phyloP scores from a whole-genome alignment of 1,140 invertebrate species.

The Lanistes nyassanus region DNA sequence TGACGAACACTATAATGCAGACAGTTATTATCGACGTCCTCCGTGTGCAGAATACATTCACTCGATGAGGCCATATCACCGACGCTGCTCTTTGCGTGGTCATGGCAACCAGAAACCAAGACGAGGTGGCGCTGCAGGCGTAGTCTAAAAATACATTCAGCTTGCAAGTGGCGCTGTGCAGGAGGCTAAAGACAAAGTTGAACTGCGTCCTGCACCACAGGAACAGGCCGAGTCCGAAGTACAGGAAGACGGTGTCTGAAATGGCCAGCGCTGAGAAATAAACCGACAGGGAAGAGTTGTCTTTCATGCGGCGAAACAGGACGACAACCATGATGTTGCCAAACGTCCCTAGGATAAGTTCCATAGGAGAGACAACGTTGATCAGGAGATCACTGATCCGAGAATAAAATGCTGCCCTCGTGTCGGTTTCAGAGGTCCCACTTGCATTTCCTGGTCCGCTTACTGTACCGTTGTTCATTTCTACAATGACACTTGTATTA shows the following conservation, averaged over 20 bases:
- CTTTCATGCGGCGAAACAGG: slow-evolving; percentile 31
- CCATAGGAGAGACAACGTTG: background rate
- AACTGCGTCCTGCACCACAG: slow-evolving; percentile 32
- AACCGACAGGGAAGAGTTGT: slow-evolving; percentile 32
- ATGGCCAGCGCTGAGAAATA: slow-evolving; percentile 44
- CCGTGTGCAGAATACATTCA: slow-evolving; percentile 16
- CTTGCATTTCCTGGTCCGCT: too few species aligned
- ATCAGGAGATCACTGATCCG: too few species aligned
- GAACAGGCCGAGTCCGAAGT: slow-evolving; percentile 30
- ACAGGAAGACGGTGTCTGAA: slow-evolving; percentile 39
- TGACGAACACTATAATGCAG: slow-evolving; percentile 5
- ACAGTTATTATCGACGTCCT: slow-evolving; percentile 13
- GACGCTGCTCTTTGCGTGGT: slow-evolving; percentile 33
- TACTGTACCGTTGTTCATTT: too few species aligned
- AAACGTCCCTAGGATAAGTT: slow-evolving; percentile 31
- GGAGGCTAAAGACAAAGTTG: slow-evolving; percentile 20
- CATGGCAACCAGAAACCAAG: slow-evolving; percentile 39
- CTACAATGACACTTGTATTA: too few species aligned
- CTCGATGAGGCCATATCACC: slow-evolving; percentile 27
- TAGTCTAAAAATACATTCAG: slow-evolving; percentile 22
- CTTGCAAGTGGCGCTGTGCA: slow-evolving; percentile 31
- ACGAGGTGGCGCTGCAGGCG: slow-evolving; percentile 29
- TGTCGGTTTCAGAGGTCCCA: too few species aligned
- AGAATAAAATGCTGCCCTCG: too few species aligned
- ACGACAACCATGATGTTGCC: slow-evolving; percentile 43